Evolutionary conservation across 1,140 invertebrate species (phyloP), one percentile per base, ranked within the genome.

Genomic region (Chymomyza costata): DNA sequence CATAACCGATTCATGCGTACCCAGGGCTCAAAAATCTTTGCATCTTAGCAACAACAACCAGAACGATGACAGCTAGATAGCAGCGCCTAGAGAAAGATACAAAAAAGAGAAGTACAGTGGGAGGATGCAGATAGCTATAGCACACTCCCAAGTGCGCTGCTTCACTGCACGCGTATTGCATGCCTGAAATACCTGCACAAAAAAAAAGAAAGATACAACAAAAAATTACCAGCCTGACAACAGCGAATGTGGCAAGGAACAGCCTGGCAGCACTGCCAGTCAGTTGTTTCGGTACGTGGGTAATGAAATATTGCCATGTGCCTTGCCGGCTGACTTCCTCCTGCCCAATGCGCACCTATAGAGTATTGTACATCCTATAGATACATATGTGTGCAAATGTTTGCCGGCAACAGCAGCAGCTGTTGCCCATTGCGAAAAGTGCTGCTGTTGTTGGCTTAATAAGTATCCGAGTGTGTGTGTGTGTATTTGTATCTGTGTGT

Each of bases 241-340:
- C 46, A 56, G 34, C 46, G 19, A 7, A 15, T 30, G n/a, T n/a
- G n/a, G n/a, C 62, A 48, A 30, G n/a, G 37, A 17, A 63, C 25
- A 53, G 45, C 30, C 13, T 17, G n/a, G 28, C 17, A 39, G 14
- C 25, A 18, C 32, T 47, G 31, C 18, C 38, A 25, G 53, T 49
- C 53, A 30, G 7, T 13, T 2, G 6, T 40, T 38, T n/a, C n/a
- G n/a, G 16, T 49, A 34, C 63, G 71, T 76, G 71, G 71, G 71
- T 78, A 76, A 78, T 76, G 73, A 76, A 78, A 78, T 76, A 76
- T 78, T 58, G 73, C 66, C 66, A 64, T 76, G 71, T 73, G 68
- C 53, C 68, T n/a, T 43, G 46, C 47, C 52, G 58, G 38, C 38
- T 47, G 11, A 16, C 32, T 41, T n/a, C 43, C 56, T 30, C n/a